Base-by-base conservation (phyloP, 1,140 invertebrate genomes). In the Drosophila serrata region DNA sequence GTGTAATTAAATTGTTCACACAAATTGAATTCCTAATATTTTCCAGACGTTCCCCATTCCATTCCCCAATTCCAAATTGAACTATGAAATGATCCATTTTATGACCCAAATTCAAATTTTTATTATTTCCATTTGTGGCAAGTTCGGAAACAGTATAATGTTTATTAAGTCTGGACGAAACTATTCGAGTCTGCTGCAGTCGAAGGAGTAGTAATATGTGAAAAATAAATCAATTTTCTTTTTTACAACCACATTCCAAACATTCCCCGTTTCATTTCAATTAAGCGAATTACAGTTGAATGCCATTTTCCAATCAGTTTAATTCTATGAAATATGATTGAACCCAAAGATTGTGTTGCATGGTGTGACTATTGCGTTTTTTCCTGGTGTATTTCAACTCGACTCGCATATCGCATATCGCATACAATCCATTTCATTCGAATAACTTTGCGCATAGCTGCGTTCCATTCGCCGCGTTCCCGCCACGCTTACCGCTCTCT, bases 401-500 rank as follows among this genome's bases (percentile, higher is more conserved):
- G 48, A 33, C 62, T 78, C 46, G 63, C 68, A 48, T 75, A 82
- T 78, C 46, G 63, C 68, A 48, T 75, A 82, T 87, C 72, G 61
- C 75, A 79, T 69, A 82, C 79, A 85, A 85, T 82, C 68, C 82
- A 82, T 79, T 85, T 79, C 53, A 85, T 75, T 62, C 82, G 40
- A 79, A 87, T 79, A 75, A 75, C 69, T 87, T 40, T 49, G 43
- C 65, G 53, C 24, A 39, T 51, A 19, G 15, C 49, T 35, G 33
- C 35, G 40, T 72, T 72, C 65, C 42, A 39, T 40, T 72, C 19
- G n/a, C 43, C 61, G 33, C 63, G 19, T 56, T 24, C n/a, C 27
- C 35, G 1, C 27, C 22, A 27, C 2, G 11, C 37, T 33, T 27
- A n/a, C 22, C 24, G 39, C n/a, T n/a, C n/a, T n/a, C n/a, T n/a